Evolutionary conservation across 2,888 invertebrate species (phyloP).

Genomic region (Cotesia congregata): DNA sequence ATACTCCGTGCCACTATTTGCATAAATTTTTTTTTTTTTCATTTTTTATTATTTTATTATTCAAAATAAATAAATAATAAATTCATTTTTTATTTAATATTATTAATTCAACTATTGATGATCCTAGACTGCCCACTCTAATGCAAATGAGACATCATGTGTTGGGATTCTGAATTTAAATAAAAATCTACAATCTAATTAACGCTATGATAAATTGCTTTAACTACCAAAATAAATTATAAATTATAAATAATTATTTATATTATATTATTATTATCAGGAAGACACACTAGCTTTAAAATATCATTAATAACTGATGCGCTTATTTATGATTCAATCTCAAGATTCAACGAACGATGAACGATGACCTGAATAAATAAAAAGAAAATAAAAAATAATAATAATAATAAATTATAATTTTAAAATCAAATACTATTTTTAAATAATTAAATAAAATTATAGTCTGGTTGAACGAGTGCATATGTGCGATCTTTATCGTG

Average conservation of each 20-base stretch:
- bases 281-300: not conserved
- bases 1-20: slow-evolving; percentile 54
- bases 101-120: slow-evolving; percentile 22
- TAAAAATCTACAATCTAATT: not conserved
- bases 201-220: slow-evolving; percentile 22
- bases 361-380: slow-evolving; percentile 3
- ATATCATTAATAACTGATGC: slow-evolving; percentile 1
- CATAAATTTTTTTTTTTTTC: not conserved
- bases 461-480: not conserved
- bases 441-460: not conserved
- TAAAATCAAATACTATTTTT: not conserved
- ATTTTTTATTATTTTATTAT: slow-evolving; percentile 32
- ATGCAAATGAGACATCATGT: slow-evolving; percentile 32
- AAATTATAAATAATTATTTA: slow-evolving; percentile 6
- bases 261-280: not conserved
- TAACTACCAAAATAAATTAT: slow-evolving; percentile 14
- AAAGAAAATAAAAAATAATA: not conserved
- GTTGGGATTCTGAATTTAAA: not conserved
- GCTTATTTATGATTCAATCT: slow-evolving; percentile 3
- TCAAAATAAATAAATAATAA: slow-evolving; percentile 43
- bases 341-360: not conserved
- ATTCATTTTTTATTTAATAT: slow-evolving; percentile 3
- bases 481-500: not conserved
- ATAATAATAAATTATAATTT: not conserved
- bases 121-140: slow-evolving; percentile 50